Evolutionary conservation across 2,113 vertebrate species (phyloP).

Genomic region (Montifringilla adamsi): DNA sequence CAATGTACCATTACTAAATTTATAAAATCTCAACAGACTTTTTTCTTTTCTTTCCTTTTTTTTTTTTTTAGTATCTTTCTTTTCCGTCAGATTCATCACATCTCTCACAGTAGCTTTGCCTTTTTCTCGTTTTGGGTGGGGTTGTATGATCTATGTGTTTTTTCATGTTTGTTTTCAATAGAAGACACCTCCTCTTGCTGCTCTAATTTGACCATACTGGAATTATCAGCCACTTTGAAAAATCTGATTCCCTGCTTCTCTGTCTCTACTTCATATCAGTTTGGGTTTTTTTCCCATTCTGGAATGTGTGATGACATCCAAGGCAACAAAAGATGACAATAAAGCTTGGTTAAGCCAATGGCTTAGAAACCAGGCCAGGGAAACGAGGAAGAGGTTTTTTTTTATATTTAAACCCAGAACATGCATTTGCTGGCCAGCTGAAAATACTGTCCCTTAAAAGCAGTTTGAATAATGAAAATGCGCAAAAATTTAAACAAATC

Average conservation of each 20-base stretch:
- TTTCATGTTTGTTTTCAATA: neutral
- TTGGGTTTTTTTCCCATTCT: neutral
- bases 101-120: neutral
- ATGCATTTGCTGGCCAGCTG: neutral
- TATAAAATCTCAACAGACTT: neutral
- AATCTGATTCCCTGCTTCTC: neutral
- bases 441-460: neutral
- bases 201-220: neutral
- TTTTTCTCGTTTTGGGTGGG: neutral
- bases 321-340: neutral
- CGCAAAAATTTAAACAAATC: neutral
- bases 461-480: neutral
- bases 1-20: neutral
- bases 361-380: neutral
- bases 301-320: neutral
- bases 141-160: neutral
- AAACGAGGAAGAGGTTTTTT: neutral
- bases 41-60: too few relatives aligned
- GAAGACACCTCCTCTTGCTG: neutral
- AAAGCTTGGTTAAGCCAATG: neutral
- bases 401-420: neutral
- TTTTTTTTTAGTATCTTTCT: neutral
- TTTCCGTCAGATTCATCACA: neutral
- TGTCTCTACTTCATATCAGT: neutral
- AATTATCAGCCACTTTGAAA: neutral